A percentile compares a stretch with the other conserved stretches of the same genome.
These are phyloP conservation scores for Beaufortia kweichowensis DNA, from an alignment of 2,113 vertebrate genomes.

Conservation along the genomic window DNA sequence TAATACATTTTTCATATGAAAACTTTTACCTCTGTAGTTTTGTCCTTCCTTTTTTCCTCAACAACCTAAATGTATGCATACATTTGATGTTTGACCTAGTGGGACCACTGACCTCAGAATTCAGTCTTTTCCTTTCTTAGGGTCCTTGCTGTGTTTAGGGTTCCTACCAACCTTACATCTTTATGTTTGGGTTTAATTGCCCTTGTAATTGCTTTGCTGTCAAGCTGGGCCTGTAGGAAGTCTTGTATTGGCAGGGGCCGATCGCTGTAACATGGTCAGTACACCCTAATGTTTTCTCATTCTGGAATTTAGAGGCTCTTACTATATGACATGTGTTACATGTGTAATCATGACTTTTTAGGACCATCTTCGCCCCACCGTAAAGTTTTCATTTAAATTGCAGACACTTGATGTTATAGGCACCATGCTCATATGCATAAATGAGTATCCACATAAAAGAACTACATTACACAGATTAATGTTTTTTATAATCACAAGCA, in stretches of 20 bases:
- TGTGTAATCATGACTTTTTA: conserved; percentile 27
- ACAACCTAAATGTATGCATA: not conserved
- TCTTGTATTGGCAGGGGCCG: conserved; percentile 36
- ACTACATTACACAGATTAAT: conserved; percentile 25
- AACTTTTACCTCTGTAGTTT: not conserved
- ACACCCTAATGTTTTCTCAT: not conserved
- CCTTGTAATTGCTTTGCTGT: conserved; percentile 50
- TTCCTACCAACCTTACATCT: conserved; percentile 38
- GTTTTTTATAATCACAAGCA: conserved; percentile 30
- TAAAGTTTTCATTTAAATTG: not conserved
- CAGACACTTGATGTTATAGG: conserved; percentile 16
- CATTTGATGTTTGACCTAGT: conserved; percentile 1
- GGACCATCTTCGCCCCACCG: conserved; percentile 11
- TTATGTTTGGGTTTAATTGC: conserved; percentile 50
- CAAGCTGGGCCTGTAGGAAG: conserved; percentile 21
- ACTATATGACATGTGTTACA: not conserved
- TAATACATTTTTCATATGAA: not conserved
- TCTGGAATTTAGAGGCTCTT: conserved; percentile 11
- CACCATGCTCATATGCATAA: conserved; percentile 17
- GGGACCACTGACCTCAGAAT: conserved; percentile 1
- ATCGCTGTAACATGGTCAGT: conserved; percentile 11
- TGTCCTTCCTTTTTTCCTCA: not conserved
- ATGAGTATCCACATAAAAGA: conserved; percentile 19
- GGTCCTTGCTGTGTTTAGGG: conserved; percentile 29
- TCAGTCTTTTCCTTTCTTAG: not conserved